Percentiles rank a stretch among this genome's conserved stretches.
Evolutionary conservation across 2,113 vertebrate genomes (phyloP).

Genomic region (Corythoichthys intestinalis): DNA sequence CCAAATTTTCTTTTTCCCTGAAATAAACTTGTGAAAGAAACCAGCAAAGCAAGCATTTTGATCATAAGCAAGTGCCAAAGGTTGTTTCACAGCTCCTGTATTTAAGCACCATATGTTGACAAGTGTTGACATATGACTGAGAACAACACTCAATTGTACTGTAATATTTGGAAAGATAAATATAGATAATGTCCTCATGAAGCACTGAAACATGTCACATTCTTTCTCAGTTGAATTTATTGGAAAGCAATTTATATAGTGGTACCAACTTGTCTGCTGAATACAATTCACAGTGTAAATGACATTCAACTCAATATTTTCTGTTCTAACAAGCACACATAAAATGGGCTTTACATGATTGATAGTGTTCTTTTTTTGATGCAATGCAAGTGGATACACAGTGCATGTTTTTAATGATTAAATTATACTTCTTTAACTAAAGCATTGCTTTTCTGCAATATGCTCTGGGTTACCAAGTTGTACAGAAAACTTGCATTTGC

Average conservation of each 20-base stretch:
- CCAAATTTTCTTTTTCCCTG: background rate
- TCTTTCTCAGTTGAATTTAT: too few relatives aligned
- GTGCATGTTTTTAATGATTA: too few relatives aligned
- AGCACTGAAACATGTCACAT: too few relatives aligned
- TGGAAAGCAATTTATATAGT: background rate
- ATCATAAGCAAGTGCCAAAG: slow-evolving; percentile 37
- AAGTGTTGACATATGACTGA: background rate
- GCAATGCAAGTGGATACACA: too few relatives aligned
- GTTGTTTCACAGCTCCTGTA: slow-evolving; percentile 57
- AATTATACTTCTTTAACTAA: too few relatives aligned
- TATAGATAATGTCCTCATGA: background rate
- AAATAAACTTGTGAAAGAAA: background rate
- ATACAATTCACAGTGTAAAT: background rate
- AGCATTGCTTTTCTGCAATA: background rate
- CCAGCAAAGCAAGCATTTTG: slow-evolving; percentile 20
- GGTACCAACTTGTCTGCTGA: background rate
- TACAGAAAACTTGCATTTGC: background rate
- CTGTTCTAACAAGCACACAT: background rate
- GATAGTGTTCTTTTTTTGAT: too few relatives aligned
- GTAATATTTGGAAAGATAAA: background rate
- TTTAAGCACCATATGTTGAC: background rate
- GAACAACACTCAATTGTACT: background rate
- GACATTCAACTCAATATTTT: background rate
- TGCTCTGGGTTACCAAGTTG: background rate
- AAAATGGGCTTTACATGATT: background rate